Base-by-base conservation (phyloP, 2,113 vertebrate species). In the Ursus arctos region DNA sequence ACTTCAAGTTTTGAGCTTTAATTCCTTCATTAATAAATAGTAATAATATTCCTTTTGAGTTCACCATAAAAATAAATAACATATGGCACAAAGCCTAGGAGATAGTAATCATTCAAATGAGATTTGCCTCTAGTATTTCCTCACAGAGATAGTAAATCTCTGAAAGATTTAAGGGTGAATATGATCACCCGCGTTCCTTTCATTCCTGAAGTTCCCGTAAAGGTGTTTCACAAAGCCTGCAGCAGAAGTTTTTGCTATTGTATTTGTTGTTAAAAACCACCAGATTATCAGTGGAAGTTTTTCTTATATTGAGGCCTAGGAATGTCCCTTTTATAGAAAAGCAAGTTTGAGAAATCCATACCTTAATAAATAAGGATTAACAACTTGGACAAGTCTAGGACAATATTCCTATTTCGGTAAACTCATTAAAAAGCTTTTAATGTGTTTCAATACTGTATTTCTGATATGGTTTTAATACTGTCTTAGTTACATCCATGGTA, bases 341-440 rank as follows among this genome's bases (percentile, higher is more conserved):
- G 4, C 7, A 91, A 28, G 85, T 76, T 67, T 71, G 57, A 82
- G 24, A 81, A 95, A n/a, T 76, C 24, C 14, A 14, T 83, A 90
- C 24, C 26, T 79, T 80, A 83, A 85, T 72, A 94, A 76, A 72
- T n/a, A 94, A 72, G 28, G 40, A 26, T 84, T 95, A 77, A 67
- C 18, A 61, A 36, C 49, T 55, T 65, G 53, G 21, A 51, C 26
- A 95, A 53, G 40, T 79, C 13, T 92, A 81, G 11, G 28, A 47
- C 28, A 33, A 36, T 77, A 21, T 71, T 95, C 12, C 14, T 72
- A n/a, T 93, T 65, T 74, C 26, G 76, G 63, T 90, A 91, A 95
- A 92, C 10, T 57, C 43, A 95, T 88, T 98, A 49, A 94, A 95
- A 91, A 77, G 9, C 28, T 77, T 91, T 94, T 61, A 97, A 31